Evolutionary conservation across 2,888 invertebrate genomes (phyloP), one percentile per base, ranked within the genome.

Genomic region (Cerastis leucographa): DNA sequence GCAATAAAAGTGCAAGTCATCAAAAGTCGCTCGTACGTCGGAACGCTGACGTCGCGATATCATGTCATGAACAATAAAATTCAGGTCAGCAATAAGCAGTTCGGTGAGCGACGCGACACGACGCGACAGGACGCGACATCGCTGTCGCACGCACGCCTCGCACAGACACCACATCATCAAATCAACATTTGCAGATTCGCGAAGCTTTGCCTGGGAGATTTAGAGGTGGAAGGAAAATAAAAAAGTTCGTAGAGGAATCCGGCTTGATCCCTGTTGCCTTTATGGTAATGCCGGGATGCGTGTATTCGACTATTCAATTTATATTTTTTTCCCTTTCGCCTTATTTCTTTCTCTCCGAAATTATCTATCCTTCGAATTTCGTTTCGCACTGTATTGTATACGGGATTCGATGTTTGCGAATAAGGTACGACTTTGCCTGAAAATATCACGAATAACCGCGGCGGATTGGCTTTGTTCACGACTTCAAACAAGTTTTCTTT

Each of bases 171-270:
- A 90, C 92, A 96, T 97, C 96, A 97, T 97, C 97, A 97, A 97
- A 97, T 97, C 96, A 97, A 95, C 96, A 97, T 97, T 96, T 96
- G 96, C 96, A 97, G 97, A 97, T 97, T 97, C 95, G 94, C 97
- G 96, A 93, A 95, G 96, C 96, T 96, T 96, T 96, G 94, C 94
- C 93, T 91, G 93, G 90, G 95, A 96, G 96, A 96, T 96, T 96
- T 96, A 96, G 96, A 96, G 96, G 96, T 96, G 95, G 96, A 95
- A 95, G 95, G 96, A 96, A 96, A 96, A 96, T 96, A 96, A 96
- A 96, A 96, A 96, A 96, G 96, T 96, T 96, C 96, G 95, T 96
- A 95, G 94, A 94, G 95, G 96, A 96, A 96, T 96, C 96, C 96
- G 90, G 89, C 92, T 96, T 96, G 96, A 96, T 96, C 96, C 96